These are phyloP conservation scores for Turnix velox DNA, from an alignment of 2,113 vertebrate species.

Conservation along the genomic window DNA sequence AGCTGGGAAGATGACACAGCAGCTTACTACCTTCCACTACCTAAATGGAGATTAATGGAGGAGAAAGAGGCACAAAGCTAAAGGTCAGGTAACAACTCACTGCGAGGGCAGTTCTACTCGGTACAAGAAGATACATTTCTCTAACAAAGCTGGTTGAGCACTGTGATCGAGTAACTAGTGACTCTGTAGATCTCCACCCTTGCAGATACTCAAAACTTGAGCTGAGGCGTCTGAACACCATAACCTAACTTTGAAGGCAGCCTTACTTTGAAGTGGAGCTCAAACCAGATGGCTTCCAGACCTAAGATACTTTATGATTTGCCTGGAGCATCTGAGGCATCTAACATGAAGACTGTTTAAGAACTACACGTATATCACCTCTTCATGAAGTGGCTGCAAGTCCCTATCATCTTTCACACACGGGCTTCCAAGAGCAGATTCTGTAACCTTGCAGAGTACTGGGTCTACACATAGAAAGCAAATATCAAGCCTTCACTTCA, in stretches of 20 bases:
- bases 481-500: neutral
- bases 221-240: neutral
- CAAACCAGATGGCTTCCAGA: neutral
- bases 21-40: neutral
- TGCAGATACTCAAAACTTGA: neutral
- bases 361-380: neutral
- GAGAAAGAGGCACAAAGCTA: neutral
- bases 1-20: neutral
- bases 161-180: neutral
- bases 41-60: neutral
- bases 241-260: neutral
- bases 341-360: neutral
- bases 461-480: neutral
- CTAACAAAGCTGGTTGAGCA: neutral
- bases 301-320: neutral
- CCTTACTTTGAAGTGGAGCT: neutral
- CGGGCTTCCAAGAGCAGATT: neutral
- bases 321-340: neutral
- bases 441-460: neutral
- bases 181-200: neutral
- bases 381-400: neutral
- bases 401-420: neutral
- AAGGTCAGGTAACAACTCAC: neutral
- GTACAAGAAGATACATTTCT: neutral
- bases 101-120: neutral